A percentile compares a stretch with the other conserved stretches of the same genome.
Conservation (phyloP, 2,888 invertebrate genomes). For the Hypena proboscidalis region DNA sequence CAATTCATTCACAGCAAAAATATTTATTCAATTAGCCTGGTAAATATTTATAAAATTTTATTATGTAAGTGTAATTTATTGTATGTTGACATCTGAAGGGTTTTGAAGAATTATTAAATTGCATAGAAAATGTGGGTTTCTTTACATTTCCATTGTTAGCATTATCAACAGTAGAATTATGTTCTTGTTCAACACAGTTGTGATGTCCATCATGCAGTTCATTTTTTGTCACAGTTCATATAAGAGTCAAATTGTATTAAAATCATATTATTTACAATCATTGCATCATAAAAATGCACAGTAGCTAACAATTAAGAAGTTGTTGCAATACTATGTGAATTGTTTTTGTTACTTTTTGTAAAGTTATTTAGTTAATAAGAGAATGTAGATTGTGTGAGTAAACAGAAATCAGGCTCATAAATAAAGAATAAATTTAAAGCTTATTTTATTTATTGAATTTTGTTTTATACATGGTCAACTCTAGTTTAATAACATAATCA, state of each 20-base stretch:
- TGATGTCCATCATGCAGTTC: too few relatives aligned
- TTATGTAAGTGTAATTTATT: slow-evolving; percentile 43
- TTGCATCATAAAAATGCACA: neutral
- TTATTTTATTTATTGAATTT: slow-evolving; percentile 28
- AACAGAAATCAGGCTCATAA: slow-evolving; percentile 48
- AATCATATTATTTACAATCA: too few relatives aligned
- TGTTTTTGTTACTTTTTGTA: slow-evolving; percentile 53
- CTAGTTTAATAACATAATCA: too few relatives aligned
- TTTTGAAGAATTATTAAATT: slow-evolving; percentile 35
- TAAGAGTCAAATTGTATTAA: too few relatives aligned
- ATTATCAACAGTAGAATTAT: neutral
- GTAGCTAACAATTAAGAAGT: slow-evolving; percentile 5
- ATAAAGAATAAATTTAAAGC: slow-evolving; percentile 45
- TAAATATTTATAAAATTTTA: slow-evolving; percentile 41
- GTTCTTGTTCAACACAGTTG: too few relatives aligned
- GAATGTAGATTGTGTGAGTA: slow-evolving; percentile 48
- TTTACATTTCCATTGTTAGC: slow-evolving; percentile 15
- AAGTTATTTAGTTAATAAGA: slow-evolving; percentile 55
- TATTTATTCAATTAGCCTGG: slow-evolving; percentile 73
- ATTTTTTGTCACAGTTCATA: too few relatives aligned
- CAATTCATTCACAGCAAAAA: slow-evolving; percentile 71
- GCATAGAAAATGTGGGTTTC: slow-evolving; percentile 30
- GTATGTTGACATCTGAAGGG: slow-evolving; percentile 28
- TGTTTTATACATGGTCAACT: slow-evolving; percentile 1
- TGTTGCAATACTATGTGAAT: slow-evolving; percentile 15